A percentile compares a stretch with the other conserved stretches of the same genome.
Evolutionary conservation across 1,140 invertebrate species (phyloP).

Genomic region (Drosophila bipectinata): DNA sequence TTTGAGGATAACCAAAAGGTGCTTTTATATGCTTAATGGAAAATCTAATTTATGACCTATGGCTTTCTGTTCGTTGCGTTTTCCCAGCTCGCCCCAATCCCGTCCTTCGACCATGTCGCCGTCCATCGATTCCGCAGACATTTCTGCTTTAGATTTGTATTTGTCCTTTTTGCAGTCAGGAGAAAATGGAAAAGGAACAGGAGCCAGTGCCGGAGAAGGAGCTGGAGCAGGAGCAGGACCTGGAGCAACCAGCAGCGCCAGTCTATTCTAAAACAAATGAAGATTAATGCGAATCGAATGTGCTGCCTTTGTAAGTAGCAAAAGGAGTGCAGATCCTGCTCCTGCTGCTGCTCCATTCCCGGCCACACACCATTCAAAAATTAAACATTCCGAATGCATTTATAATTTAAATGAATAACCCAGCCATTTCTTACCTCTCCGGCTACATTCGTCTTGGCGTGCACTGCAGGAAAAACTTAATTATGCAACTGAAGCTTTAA

Average conservation of each 20-base stretch:
- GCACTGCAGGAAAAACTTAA: slow-evolving; percentile 15
- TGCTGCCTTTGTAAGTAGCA: slow-evolving; percentile 75
- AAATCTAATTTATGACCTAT: slow-evolving; percentile 83
- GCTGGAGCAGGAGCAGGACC: slow-evolving; percentile 6
- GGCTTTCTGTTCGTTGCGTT: slow-evolving; percentile 81
- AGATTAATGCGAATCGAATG: slow-evolving; percentile 82
- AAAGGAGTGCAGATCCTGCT: slow-evolving; percentile 59
- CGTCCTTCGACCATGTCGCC: slow-evolving; percentile 37
- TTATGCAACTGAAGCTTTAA: neutral
- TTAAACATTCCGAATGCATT: slow-evolving; percentile 82
- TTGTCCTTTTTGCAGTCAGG: slow-evolving; percentile 74
- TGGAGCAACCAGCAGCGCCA: slow-evolving; percentile 46
- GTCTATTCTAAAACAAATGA: slow-evolving; percentile 82
- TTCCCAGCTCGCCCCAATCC: slow-evolving; percentile 48
- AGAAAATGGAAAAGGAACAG: slow-evolving; percentile 19
- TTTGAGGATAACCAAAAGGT: slow-evolving; percentile 83
- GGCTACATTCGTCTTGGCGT: slow-evolving; percentile 13
- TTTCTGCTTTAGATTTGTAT: slow-evolving; percentile 78
- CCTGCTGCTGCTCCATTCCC: slow-evolving; percentile 32
- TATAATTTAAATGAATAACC: slow-evolving; percentile 82
- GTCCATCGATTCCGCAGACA: slow-evolving; percentile 74
- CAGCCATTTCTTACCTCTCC: slow-evolving; percentile 57
- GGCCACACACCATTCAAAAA: slow-evolving; percentile 74
- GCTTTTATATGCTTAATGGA: slow-evolving; percentile 83
- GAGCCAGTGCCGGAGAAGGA: slow-evolving; percentile 8